Evolutionary conservation across 2,113 vertebrate genomes (phyloP).

Genomic region (Seriola rivoliana): DNA sequence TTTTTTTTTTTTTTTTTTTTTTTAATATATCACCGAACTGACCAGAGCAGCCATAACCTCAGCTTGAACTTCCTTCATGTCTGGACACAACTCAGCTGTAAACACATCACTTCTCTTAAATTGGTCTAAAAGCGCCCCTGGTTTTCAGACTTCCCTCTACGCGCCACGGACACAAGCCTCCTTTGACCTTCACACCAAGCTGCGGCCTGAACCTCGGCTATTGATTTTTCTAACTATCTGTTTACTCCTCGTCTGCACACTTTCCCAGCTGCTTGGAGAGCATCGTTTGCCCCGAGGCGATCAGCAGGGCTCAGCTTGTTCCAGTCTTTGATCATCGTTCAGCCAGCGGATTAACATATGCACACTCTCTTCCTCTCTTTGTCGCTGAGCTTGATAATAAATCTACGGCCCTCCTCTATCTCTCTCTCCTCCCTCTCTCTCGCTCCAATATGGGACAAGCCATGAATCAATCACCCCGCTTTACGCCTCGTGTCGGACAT

Average conservation of each 20-base stretch:
- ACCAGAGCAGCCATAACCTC: constrained; percentile 50
- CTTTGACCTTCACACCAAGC: constrained; percentile 74
- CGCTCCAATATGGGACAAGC: constrained; percentile 70
- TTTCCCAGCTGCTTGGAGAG: constrained; percentile 82
- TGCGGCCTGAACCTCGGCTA: constrained; percentile 64
- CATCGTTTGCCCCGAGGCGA: constrained; percentile 87
- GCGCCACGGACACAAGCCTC: constrained; percentile 51
- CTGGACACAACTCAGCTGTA: constrained; percentile 61
- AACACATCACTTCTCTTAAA: constrained; percentile 67
- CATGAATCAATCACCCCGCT: constrained; percentile 81
- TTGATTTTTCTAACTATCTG: constrained; percentile 83
- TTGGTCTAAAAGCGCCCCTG: constrained; percentile 66
- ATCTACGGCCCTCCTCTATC: constrained; percentile 77
- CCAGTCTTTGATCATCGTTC: constrained; percentile 89
- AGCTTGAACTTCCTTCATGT: constrained; percentile 55
- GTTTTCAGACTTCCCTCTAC: constrained; percentile 65
- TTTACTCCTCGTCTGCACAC: constrained; percentile 82
- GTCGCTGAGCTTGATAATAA: constrained; percentile 82
- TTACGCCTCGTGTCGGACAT: constrained; percentile 78
- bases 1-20: background rate
- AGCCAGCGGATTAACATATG: constrained; percentile 88
- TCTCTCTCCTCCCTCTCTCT: constrained; percentile 47
- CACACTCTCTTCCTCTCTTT: constrained; percentile 85
- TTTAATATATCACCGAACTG: background rate
- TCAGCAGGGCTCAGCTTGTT: constrained; percentile 89